These are phyloP conservation scores for Crotalus helleri DNA, from an alignment of 2,113 vertebrate genomes.

Conservation along the genomic window DNA sequence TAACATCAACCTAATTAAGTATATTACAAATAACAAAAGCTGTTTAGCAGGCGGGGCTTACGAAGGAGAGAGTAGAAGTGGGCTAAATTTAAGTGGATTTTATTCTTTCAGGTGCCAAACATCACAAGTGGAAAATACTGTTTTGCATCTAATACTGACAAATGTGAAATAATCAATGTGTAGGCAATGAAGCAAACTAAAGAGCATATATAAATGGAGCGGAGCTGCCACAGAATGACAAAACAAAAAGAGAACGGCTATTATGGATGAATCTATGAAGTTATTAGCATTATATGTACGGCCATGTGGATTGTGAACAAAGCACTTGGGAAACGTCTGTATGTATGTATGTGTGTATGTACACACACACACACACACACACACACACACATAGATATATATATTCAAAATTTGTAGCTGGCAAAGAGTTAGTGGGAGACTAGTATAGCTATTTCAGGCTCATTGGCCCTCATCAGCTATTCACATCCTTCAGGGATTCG, in stretches of 20 bases:
- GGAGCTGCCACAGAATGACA: slow-evolving; percentile 44
- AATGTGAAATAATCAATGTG: slow-evolving; percentile 51
- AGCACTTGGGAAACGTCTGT: neutral
- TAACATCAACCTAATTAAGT: slow-evolving; percentile 22
- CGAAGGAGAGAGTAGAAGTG: neutral
- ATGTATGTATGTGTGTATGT: no score
- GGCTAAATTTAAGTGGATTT: neutral
- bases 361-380: no score
- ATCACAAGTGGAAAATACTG: slow-evolving; percentile 43
- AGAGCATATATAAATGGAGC: slow-evolving; percentile 35
- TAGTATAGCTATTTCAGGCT: no score
- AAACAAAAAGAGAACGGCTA: slow-evolving; percentile 51
- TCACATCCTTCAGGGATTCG: no score
- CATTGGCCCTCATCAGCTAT: no score
- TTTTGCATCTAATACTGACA: slow-evolving; percentile 45
- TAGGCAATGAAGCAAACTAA: slow-evolving; percentile 48
- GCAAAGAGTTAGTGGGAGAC: no score
- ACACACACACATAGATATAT: no score
- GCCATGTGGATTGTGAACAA: neutral
- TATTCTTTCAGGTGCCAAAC: slow-evolving; percentile 15
- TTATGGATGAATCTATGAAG: slow-evolving; percentile 54
- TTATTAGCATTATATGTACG: slow-evolving; percentile 34
- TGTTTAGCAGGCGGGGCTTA: neutral
- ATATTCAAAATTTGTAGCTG: no score
- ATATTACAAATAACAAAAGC: neutral